Evolutionary conservation across 2,888 invertebrate genomes (phyloP), one percentile per base, ranked within the genome.

Genomic region (Blastobasis adustella): DNA sequence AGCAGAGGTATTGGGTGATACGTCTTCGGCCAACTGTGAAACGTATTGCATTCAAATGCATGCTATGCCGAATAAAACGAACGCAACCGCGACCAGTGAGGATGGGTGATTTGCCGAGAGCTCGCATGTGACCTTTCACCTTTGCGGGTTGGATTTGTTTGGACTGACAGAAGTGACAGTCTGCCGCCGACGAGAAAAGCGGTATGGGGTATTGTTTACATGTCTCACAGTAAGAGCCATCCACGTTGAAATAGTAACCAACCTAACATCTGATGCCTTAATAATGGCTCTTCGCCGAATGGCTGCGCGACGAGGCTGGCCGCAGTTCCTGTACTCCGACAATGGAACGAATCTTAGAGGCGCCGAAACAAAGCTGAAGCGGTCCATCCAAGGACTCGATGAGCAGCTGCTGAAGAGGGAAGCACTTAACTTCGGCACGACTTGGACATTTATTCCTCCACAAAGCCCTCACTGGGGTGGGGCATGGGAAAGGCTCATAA

Each of bases 181-280:
- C 0, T 62, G 61, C 0, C 44, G 60, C 10, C 53, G 54, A 1
- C 10, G 54, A 5, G 57, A 58, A 37, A 59, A 58, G 42, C 46
- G 60, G 9, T 63, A 60, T 38, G 63, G 62, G 0, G 61, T 62
- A 0, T 42, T 63, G 9, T 65, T 63, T 38, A 63, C 63, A 1
- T 65, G 65, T 39, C 41, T 65, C 1, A 60, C 60, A 0, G 54
- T 61, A 0, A 52, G 62, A 5, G 60, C 59, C 0, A 45, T 58
- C 4, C 58, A 62, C 37, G 42, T 62, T 5, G 59, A 61, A 47
- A 0, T 58, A 0, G 60, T 61, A 0, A 6, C 23, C n/a, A 43
- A 49, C 4, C 49, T 56, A 4, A 51, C 58, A 0, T 7, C 58
- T 0, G 56, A 56, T 47, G 49, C 57, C 0, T 9, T 53, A 0